phyloP scores from a whole-genome alignment of 2,888 invertebrate species.

The Eutolmus rufibarbis region DNA sequence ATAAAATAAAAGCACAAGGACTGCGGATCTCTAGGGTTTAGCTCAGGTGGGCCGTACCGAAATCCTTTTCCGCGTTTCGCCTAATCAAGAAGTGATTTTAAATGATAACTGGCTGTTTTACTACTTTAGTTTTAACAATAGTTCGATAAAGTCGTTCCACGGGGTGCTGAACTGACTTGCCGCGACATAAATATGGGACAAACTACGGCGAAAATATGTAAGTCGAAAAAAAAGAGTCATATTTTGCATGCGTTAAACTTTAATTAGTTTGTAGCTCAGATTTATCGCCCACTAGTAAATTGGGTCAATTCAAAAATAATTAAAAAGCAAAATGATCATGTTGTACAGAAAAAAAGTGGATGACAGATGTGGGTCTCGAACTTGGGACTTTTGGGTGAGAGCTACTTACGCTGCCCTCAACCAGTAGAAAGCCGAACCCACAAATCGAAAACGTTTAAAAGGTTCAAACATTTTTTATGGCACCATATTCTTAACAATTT shows the following conservation, averaged over 20 bases:
- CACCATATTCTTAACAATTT: too few species aligned
- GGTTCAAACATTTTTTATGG: not conserved
- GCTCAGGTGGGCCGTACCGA: not conserved
- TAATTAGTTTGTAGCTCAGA: not conserved
- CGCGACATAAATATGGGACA: slow-evolving; percentile 24
- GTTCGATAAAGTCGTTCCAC: not conserved
- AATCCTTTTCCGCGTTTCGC: not conserved
- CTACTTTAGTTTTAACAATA: not conserved
- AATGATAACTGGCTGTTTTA: not conserved
- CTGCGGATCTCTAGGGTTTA: not conserved
- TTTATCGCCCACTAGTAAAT: not conserved
- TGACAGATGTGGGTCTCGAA: not conserved
- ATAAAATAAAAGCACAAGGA: not conserved
- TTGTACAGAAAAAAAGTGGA: not conserved
- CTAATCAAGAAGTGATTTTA: slow-evolving; percentile 7
- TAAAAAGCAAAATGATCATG: not conserved
- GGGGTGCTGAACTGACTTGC: not conserved
- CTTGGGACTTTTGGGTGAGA: slow-evolving; percentile 30
- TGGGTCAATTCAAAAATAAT: not conserved
- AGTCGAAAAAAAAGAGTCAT: not conserved
- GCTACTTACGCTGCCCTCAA: not conserved
- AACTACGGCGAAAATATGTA: slow-evolving; percentile 31
- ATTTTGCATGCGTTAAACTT: not conserved
- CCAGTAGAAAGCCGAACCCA: not conserved
- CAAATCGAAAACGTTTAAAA: not conserved